Percentiles rank a stretch among this genome's conserved stretches.
Evolutionary conservation across 1,140 invertebrate species (phyloP).

Genomic region (Drosophila willistoni): DNA sequence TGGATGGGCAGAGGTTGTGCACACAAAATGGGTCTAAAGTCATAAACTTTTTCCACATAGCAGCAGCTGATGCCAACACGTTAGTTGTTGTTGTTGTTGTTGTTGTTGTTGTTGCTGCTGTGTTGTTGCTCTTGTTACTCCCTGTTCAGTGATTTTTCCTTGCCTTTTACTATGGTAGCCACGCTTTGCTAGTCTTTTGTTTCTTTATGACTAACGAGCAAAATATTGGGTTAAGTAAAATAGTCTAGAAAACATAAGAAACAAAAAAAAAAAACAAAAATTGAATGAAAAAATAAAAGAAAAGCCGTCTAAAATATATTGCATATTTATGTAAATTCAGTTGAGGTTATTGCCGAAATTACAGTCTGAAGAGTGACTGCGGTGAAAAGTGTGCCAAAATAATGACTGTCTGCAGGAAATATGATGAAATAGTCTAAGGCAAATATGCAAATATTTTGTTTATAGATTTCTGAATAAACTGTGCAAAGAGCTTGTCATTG

Average conservation of each 20-base stretch:
- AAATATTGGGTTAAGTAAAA: conserved; percentile 79
- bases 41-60: conserved; percentile 77
- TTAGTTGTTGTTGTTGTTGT: conserved; percentile 32
- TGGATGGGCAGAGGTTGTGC: conserved; percentile 11
- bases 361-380: conserved; percentile 20
- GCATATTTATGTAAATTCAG: conserved; percentile 17
- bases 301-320: conserved; percentile 8
- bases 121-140: conserved; percentile 48
- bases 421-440: conserved; percentile 16
- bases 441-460: neutral
- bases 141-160: conserved; percentile 77
- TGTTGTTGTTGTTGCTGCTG: conserved; percentile 20
- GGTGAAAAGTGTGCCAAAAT: conserved; percentile 18
- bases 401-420: neutral
- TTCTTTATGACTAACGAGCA: conserved; percentile 73
- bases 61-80: conserved; percentile 74
- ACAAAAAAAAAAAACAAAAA: neutral
- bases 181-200: conserved; percentile 68
- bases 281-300: conserved; percentile 21
- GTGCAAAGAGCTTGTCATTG: too few species aligned
- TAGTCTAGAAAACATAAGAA: conserved; percentile 26
- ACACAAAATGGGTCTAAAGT: conserved; percentile 80
- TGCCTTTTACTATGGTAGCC: conserved; percentile 69
- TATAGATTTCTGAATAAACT: too few species aligned
- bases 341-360: conserved; percentile 37